Evolutionary conservation across 2,888 invertebrate species (phyloP).

Genomic region (Dryobota labecula): DNA sequence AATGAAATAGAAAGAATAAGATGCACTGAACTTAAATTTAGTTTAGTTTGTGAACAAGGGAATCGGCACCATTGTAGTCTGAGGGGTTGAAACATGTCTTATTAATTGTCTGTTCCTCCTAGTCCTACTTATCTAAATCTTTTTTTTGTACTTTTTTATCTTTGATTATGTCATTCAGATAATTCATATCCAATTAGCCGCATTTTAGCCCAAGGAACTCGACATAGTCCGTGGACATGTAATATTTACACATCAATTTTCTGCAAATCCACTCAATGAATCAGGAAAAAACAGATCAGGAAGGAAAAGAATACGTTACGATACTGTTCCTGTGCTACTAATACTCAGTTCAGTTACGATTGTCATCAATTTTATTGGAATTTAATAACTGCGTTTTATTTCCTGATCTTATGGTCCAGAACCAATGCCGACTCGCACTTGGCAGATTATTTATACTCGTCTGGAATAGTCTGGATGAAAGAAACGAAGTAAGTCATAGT

Average conservation of each 20-base stretch:
- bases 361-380: neutral
- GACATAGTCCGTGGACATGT: neutral
- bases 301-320: slow-evolving; percentile 3
- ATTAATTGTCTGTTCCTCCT: neutral
- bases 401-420: neutral
- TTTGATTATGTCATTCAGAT: neutral
- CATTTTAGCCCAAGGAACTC: neutral
- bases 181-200: neutral
- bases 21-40: no score
- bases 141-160: no score
- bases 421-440: neutral
- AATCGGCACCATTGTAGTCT: neutral
- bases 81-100: neutral
- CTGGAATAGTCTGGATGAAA: no score
- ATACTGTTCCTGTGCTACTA: neutral
- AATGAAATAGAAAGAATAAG: no score
- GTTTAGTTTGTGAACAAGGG: no score
- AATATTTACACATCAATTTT: neutral
- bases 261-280: slow-evolving; percentile 15
- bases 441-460: neutral
- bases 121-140: no score
- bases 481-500: neutral
- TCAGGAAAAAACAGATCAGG: neutral
- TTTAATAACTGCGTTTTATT: neutral
- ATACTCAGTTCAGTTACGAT: neutral